These are phyloP conservation scores for Ptychochromis oligacanthus DNA, from an alignment of 2,113 vertebrate genomes.

Conservation along the genomic window DNA sequence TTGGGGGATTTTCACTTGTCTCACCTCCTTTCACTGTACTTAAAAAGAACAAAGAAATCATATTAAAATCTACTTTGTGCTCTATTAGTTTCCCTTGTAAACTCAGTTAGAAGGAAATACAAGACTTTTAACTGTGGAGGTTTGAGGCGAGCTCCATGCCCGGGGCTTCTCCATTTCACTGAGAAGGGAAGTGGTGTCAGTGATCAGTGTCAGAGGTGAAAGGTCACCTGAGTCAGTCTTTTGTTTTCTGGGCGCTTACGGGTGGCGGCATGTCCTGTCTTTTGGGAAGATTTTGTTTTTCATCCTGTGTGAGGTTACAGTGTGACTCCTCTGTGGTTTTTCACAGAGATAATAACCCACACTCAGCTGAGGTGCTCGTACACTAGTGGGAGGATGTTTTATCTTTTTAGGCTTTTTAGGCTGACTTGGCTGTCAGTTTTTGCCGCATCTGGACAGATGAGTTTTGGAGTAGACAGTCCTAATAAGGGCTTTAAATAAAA, in stretches of 20 bases:
- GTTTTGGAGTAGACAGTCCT: rapidly evolving
- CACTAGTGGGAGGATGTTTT: background rate
- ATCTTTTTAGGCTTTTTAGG: background rate
- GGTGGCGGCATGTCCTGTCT: slow-evolving; percentile 30
- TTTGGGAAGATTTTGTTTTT: background rate
- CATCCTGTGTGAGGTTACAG: slow-evolving; percentile 2
- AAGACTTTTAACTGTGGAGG: background rate
- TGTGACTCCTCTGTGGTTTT: background rate
- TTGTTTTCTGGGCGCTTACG: slow-evolving; percentile 34
- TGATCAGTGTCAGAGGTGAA: slow-evolving; percentile 54
- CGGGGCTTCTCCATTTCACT: slow-evolving; percentile 4
- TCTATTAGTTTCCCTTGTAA: background rate
- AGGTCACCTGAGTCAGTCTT: slow-evolving; percentile 20
- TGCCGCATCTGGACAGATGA: background rate
- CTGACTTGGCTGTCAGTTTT: background rate
- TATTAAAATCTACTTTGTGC: background rate
- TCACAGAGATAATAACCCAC: background rate
- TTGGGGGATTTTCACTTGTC: slow-evolving; percentile 4
- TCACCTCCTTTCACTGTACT: slow-evolving; percentile 3
- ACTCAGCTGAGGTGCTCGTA: background rate
- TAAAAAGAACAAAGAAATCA: slow-evolving; percentile 1
- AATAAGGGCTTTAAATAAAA: rapidly evolving
- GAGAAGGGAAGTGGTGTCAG: slow-evolving; percentile 44
- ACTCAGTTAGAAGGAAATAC: background rate
- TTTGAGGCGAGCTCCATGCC: background rate